A percentile compares a stretch with the other conserved stretches of the same genome.
Evolutionary conservation across 2,888 invertebrate species (phyloP).

Genomic region (Aromia moschata): DNA sequence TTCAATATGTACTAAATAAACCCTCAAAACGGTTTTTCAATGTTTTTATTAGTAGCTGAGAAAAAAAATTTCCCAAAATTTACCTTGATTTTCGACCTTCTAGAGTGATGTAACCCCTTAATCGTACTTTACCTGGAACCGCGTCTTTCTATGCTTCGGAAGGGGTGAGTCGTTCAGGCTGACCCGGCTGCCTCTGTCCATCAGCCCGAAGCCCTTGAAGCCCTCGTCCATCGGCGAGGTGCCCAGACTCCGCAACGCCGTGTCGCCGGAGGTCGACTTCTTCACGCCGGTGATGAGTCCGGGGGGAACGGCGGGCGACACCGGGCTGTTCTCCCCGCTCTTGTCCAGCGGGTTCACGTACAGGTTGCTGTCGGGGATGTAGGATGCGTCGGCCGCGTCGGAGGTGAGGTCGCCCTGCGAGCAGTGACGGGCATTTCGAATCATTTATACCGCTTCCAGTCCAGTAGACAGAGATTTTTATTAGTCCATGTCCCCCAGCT

Average conservation of each 20-base stretch:
- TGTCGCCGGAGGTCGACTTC: slow-evolving; percentile 83
- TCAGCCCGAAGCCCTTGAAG: slow-evolving; percentile 62
- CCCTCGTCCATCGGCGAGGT: slow-evolving; percentile 69
- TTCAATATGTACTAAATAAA: too few species aligned
- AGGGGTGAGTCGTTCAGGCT: slow-evolving; percentile 73
- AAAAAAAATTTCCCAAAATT: too few species aligned
- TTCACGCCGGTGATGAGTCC: slow-evolving; percentile 67
- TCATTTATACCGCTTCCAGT: too few species aligned
- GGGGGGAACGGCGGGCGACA: slow-evolving; percentile 61
- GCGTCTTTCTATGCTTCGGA: slow-evolving; percentile 86
- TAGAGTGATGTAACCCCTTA: too few species aligned
- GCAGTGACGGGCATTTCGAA: too few species aligned
- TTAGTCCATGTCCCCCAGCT: too few species aligned
- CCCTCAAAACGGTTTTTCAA: too few species aligned
- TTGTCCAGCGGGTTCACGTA: slow-evolving; percentile 89
- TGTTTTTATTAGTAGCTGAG: too few species aligned
- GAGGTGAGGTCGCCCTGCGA: slow-evolving; percentile 64
- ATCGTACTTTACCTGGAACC: slow-evolving; percentile 87
- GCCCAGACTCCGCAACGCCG: slow-evolving; percentile 74
- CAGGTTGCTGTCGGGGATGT: slow-evolving; percentile 76
- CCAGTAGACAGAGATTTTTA: too few species aligned
- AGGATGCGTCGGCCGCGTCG: slow-evolving; percentile 59
- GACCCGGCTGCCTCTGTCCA: slow-evolving; percentile 66
- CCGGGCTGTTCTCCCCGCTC: slow-evolving; percentile 63
- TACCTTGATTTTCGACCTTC: too few species aligned